Evolutionary conservation across 1,140 invertebrate species (phyloP).

Genomic region (Bombus turneri): DNA sequence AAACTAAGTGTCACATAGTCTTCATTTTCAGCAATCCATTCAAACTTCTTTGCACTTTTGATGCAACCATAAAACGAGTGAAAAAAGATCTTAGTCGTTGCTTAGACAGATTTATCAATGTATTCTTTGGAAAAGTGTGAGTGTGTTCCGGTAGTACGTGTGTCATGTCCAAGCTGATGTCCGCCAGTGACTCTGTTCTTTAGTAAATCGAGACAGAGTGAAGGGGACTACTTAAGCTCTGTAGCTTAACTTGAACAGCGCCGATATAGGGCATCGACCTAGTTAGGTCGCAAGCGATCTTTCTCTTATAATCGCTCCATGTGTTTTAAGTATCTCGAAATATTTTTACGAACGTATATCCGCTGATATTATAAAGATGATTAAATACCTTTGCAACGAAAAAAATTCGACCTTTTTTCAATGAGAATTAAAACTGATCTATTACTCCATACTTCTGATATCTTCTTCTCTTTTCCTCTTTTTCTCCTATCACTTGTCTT

Average conservation of each 20-base stretch:
- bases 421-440: neutral
- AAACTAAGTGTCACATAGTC: slow-evolving; percentile 31
- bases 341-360: neutral
- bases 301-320: neutral
- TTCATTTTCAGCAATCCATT: slow-evolving; percentile 8
- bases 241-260: neutral
- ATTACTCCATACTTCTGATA: neutral
- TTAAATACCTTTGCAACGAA: neutral
- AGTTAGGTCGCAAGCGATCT: neutral
- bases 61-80: neutral
- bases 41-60: neutral
- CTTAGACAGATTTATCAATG: neutral
- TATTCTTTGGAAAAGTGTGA: neutral
- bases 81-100: neutral
- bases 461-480: neutral
- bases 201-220: neutral
- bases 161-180: neutral
- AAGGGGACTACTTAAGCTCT: slow-evolving; percentile 1
- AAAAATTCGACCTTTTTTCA: neutral
- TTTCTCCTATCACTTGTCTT: neutral
- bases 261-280: neutral
- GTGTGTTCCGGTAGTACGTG: neutral
- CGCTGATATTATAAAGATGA: neutral
- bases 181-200: neutral
- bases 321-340: neutral